Evolutionary conservation across 2,888 invertebrate species (phyloP), one percentile per base, ranked within the genome.

Genomic region (Monoplex corrugatus): DNA sequence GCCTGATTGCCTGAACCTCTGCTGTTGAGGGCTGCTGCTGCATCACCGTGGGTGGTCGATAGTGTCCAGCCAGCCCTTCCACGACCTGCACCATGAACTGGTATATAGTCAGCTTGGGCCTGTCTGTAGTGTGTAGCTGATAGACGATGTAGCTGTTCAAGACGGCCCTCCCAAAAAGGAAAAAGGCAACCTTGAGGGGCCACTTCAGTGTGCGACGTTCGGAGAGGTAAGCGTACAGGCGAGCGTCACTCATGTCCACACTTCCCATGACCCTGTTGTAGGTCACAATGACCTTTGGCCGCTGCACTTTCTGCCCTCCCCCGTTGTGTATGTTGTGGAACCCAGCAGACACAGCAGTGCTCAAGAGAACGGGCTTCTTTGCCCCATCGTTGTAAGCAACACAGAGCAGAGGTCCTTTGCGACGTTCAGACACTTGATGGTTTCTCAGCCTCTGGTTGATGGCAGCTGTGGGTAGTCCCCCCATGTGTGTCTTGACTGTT

Each of bases 221-320:
- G n/a, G 89, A 35, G 40, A 89, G 44, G 57, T 89, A 89, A 13
- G n/a, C 6, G 86, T 89, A 89, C 40, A 86, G 63, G 10, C 86
- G 23, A 6, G 89, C 78, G 63, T 89, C 72, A 40, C 75, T 75
- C 13, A 83, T 8, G n/a, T 85, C 89, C 32, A 86, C 89, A 16
- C 89, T 86, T n/a, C 89, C 89, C 86, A 86, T 89, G 32, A 86
- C 13, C 35, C 19, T 85, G 78, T 89, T 86, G 57, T 89, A 89
- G 43, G 40, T 32, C 13, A 86, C 78, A 23, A 89, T 57, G 8
- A 63, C 38, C 13, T 68, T 63, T 3, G 83, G 82, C 43, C 40
- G 82, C 80, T 32, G 19, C 13, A 57, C 35, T n/a, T 63, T 1
- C 43, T 82, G 35, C 8, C 87, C 44, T 13, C 87, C 75, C 35